Base-by-base conservation (phyloP, 2,888 invertebrate species). In the Nemoura dubitans region DNA sequence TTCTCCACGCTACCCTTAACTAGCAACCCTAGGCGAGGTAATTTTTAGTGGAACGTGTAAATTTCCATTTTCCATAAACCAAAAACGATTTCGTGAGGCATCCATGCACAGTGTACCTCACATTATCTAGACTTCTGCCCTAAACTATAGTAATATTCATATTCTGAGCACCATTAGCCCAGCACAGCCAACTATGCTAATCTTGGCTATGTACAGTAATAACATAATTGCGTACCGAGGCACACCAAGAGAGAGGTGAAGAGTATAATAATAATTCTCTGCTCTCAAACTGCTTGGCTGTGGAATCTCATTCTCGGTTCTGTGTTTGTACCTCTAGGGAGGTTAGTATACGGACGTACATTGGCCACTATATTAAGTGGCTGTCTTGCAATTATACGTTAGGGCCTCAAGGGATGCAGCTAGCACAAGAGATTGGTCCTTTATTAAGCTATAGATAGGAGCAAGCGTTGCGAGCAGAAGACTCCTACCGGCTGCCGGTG, bases 361-460 rank as follows among this genome's bases (percentile, higher is more conserved):
- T 28, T 81, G 81, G 81, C 81, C 29, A 28, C 28, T 30, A 81
- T 81, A 81, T 81, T 81, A 81, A 28, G 81, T 30, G 81, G 28
- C 26, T 81, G 81, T 81, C 81, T 81, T 81, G 81, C 81, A 81
- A 81, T 81, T 81, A 81, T 81, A 29, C 81, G 29, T 81, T 81
- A 30, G 81, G n/a, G n/a, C 30, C 81, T 30, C 81, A 7, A 6
- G 81, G 30, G 81, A 78, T 26, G 10, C 78, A 16, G 59, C 59
- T 59, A 59, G 59, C 59, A 59, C 59, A 59, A 59, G 59, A 59
- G 59, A 59, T 59, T 59, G 59, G 59, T 14, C 59, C 59, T 59
- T 59, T 59, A 59, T 59, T 59, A 59, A 59, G 59, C 59, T 59
- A 59, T 59, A 59, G 59, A 59, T 59, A 59, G 59, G 16, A 59